Base-by-base conservation (phyloP, 2,797 vertebrate species). In the Brachyalestes nurse region DNA sequence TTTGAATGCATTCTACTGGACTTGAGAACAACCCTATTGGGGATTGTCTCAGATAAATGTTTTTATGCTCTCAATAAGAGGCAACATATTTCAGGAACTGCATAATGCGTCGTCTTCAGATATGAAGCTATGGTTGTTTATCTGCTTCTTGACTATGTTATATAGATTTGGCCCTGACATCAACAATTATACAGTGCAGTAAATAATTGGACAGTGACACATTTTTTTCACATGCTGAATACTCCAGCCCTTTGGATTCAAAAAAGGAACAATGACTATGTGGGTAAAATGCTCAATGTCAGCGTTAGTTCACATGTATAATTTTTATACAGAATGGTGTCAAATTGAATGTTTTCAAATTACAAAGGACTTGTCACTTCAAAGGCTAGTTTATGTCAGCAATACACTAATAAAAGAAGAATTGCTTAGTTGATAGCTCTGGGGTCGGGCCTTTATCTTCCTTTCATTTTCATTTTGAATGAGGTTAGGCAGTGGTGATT, bases 101-200 rank as follows among this genome's bases (percentile, higher is more conserved):
- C 69, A 73, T 40, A 83, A 81, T 13, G 73, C 77, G 71, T 51
- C 40, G 77, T 84, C 72, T 42, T 85, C 80, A 80, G 78, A 73
- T 79, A 61, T 79, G 42, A 79, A 71, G 69, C 19, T 21, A 23
- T 21, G 55, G 64, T 21, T 47, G 19, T 40, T 12, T 71, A 55
- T 79, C 38, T 51, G 23, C 23, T 6, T 72, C 83, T 90, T 92
- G 81, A 91, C 90, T 86, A 90, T 90, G 34, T 34, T 34, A 87
- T 89, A 90, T 88, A 85, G 88, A 90, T 90, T 88, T 89, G 81
- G 75, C 75, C 61, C 69, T 16, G 21, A 65, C 69, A 72, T 51
- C 42, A 77, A 72, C 58, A 72, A 12, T 6, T 13, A 72, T 51
- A n/a, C 25, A 47, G 9, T 34, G 16, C 17, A 55, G 10, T 58